A percentile compares a stretch with the other conserved stretches of the same genome.
Conservation (phyloP, 2,888 invertebrate genomes). For the Epinotia brunnichana region DNA sequence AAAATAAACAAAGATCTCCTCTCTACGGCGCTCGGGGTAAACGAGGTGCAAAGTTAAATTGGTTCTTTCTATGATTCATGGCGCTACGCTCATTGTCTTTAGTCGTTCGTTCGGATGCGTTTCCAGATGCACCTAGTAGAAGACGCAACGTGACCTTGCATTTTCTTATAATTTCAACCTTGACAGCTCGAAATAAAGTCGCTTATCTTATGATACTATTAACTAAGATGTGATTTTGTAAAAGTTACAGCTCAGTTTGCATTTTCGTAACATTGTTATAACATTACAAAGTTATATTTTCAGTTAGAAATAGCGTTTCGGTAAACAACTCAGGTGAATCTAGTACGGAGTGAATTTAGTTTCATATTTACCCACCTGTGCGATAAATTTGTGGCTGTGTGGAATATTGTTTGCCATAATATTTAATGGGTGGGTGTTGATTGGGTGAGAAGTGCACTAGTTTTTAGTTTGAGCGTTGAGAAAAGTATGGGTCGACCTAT, state of each 20-base stretch:
- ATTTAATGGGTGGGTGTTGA: conserved; percentile 69
- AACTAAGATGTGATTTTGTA: conserved; percentile 17
- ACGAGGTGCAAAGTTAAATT: conserved; percentile 33
- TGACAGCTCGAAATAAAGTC: background rate
- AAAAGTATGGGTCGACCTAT: conserved; percentile 46
- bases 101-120: conserved; percentile 53
- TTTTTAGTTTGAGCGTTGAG: conserved; percentile 50
- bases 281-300: conserved; percentile 34
- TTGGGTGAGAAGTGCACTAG: conserved; percentile 60
- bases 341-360: conserved; percentile 6
- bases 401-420: conserved; percentile 57
- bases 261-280: conserved; percentile 43
- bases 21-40: background rate
- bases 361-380: conserved; percentile 10
- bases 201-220: background rate
- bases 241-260: conserved; percentile 19
- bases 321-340: background rate
- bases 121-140: background rate
- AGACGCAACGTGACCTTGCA: background rate
- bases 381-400: conserved; percentile 54
- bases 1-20: conserved; percentile 28
- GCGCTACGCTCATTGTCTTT: conserved; percentile 65
- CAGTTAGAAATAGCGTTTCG: conserved; percentile 4
- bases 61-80: conserved; percentile 64
- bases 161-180: background rate